A percentile compares a stretch with the other conserved stretches of the same genome.
Evolutionary conservation across 2,888 invertebrate species (phyloP).

Genomic region (Ophioninae sp.): DNA sequence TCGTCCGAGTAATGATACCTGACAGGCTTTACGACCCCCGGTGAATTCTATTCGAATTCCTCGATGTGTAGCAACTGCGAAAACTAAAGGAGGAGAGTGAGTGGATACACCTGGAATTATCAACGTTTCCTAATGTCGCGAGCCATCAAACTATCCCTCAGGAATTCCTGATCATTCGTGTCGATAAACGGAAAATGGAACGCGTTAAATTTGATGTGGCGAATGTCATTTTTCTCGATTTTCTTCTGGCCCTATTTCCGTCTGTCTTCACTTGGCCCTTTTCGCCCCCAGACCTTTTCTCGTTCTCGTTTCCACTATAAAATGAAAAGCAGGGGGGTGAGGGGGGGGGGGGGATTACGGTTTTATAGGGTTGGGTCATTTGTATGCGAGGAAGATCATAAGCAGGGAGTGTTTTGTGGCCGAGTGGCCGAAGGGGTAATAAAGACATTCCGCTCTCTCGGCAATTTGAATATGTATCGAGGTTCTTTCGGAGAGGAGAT

Average conservation of each 20-base stretch:
- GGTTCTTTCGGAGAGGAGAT: not conserved
- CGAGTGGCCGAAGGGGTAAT: constrained; percentile 30
- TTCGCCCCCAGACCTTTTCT: not conserved
- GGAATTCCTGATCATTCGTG: constrained; percentile 3
- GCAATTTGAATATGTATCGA: too few relatives aligned
- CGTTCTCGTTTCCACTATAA: constrained; percentile 26
- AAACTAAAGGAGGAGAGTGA: not conserved
- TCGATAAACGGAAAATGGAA: not conserved
- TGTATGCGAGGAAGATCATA: constrained; percentile 42
- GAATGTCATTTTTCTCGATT: constrained; percentile 4
- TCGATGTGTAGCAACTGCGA: constrained; percentile 18
- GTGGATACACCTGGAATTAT: not conserved
- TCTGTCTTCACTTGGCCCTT: too few relatives aligned
- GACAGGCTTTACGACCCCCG: constrained; percentile 40
- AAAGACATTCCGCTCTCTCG: constrained; percentile 33
- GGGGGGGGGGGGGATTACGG: constrained; percentile 39
- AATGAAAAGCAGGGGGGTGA: constrained; percentile 17
- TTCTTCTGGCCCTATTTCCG: not conserved
- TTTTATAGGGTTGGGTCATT: constrained; percentile 43
- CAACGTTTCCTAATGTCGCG: not conserved
- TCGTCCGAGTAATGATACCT: constrained; percentile 42
- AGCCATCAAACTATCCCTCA: not conserved
- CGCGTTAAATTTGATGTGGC: constrained; percentile 6
- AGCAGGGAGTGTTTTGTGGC: constrained; percentile 43
- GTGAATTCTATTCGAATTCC: constrained; percentile 44